These are phyloP conservation scores for Acromyrmex echinatior DNA, from an alignment of 1,140 invertebrate species.

Conservation along the genomic window DNA sequence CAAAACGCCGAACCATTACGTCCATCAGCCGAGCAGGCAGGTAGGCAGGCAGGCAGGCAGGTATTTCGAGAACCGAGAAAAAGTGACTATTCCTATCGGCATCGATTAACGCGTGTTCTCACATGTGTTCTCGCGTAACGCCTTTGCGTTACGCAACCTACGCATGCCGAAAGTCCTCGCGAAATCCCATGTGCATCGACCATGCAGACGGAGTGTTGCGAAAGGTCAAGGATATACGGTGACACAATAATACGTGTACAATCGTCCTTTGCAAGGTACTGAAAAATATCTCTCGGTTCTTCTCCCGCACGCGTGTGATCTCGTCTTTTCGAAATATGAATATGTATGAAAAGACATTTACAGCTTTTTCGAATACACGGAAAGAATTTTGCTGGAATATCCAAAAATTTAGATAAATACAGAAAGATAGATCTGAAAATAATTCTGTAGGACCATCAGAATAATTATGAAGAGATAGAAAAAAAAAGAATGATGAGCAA, in stretches of 20 bases:
- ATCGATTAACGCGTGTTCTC: constrained; percentile 41
- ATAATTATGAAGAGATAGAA: no score
- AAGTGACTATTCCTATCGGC: constrained; percentile 13
- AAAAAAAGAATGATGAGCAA: no score
- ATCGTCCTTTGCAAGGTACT: constrained; percentile 39
- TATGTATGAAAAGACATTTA: not conserved
- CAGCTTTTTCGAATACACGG: not conserved
- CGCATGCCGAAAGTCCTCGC: constrained; percentile 43
- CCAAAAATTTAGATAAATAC: no score
- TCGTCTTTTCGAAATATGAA: not conserved
- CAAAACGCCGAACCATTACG: constrained; percentile 37
- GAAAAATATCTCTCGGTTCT: not conserved
- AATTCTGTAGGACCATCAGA: no score
- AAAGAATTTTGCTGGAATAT: not conserved
- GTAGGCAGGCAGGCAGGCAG: not conserved
- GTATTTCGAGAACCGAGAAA: constrained; percentile 57
- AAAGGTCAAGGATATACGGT: constrained; percentile 71
- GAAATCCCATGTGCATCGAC: constrained; percentile 48
- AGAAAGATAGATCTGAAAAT: no score
- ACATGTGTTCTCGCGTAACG: constrained; percentile 22
- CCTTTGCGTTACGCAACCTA: constrained; percentile 57
- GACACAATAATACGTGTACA: constrained; percentile 5
- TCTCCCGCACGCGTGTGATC: not conserved
- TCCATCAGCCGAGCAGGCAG: not conserved
- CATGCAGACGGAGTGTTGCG: constrained; percentile 22